Evolutionary conservation across 2,797 vertebrate genomes (phyloP).

Genomic region (Cichlasoma orientale): DNA sequence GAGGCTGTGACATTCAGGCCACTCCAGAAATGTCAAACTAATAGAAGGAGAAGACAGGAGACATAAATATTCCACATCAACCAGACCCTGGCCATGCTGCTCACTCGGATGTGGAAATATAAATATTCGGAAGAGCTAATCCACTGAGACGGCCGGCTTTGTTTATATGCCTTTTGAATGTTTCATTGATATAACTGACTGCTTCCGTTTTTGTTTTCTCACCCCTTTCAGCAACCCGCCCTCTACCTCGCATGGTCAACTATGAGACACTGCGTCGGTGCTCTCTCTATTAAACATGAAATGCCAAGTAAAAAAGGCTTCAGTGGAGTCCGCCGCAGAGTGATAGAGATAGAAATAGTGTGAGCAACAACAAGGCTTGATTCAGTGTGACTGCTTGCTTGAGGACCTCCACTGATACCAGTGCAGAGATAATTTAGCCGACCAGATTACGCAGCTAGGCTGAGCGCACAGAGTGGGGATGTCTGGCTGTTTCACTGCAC

Average conservation of each 20-base stretch:
- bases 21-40: conserved; percentile 59
- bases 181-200: conserved; percentile 70
- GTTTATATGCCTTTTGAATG: conserved; percentile 72
- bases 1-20: conserved; percentile 41
- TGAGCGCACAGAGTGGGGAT: not conserved
- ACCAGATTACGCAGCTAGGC: conserved; percentile 50
- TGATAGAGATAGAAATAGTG: conserved; percentile 34
- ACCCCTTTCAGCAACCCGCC: not conserved
- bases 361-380: conserved; percentile 50
- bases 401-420: conserved; percentile 58
- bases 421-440: conserved; percentile 46
- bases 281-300: conserved; percentile 68
- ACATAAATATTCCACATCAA: conserved; percentile 63
- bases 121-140: conserved; percentile 68
- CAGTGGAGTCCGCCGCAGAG: conserved; percentile 33
- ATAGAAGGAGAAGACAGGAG: conserved; percentile 64
- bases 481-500: conserved; percentile 31
- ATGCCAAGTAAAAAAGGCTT: conserved; percentile 44
- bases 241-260: conserved; percentile 43
- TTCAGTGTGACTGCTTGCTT: conserved; percentile 53
- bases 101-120: conserved; percentile 59
- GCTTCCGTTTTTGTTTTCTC: conserved; percentile 45
- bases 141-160: conserved; percentile 58
- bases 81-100: conserved; percentile 27
- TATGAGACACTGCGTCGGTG: conserved; percentile 57